Evolutionary conservation across 1,140 invertebrate genomes (phyloP).

Genomic region (Bradysia coprophila): DNA sequence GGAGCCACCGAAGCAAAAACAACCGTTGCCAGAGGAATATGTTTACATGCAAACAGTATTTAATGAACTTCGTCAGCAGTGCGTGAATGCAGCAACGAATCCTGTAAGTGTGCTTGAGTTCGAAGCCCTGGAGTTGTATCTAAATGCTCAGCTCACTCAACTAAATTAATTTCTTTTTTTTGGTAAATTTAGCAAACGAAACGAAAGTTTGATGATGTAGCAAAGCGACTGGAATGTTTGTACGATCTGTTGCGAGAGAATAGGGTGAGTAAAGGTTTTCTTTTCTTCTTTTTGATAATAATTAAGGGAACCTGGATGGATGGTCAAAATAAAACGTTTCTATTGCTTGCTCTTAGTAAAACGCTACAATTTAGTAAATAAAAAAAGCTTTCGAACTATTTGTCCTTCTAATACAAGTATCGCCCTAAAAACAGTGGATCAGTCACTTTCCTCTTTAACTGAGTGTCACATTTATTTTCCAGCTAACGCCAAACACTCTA

Average conservation of each 20-base stretch:
- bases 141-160: neutral
- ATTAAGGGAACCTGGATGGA: neutral
- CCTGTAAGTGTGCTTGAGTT: too few relatives aligned
- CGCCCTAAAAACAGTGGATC: neutral
- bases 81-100: constrained; percentile 44
- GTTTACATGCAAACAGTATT: constrained; percentile 61
- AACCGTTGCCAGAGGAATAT: constrained; percentile 68
- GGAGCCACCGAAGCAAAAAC: constrained; percentile 47
- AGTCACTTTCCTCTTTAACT: constrained; percentile 1
- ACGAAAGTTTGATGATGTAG: constrained; percentile 78
- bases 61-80: constrained; percentile 49
- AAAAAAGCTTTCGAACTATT: too few relatives aligned
- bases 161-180: constrained; percentile 4
- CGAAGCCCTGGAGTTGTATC: too few relatives aligned
- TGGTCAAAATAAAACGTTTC: too few relatives aligned
- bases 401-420: too few relatives aligned
- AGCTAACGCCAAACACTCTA: constrained; percentile 62
- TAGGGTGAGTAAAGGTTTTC: constrained; percentile 38
- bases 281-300: constrained; percentile 2
- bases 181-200: constrained; percentile 58
- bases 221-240: constrained; percentile 66
- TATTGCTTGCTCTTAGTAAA: too few relatives aligned
- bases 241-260: constrained; percentile 73
- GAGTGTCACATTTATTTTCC: constrained; percentile 12
- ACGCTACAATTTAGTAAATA: too few relatives aligned